Conservation (phyloP, 2,888 invertebrate genomes). For the Digitonthophagus gazella region DNA sequence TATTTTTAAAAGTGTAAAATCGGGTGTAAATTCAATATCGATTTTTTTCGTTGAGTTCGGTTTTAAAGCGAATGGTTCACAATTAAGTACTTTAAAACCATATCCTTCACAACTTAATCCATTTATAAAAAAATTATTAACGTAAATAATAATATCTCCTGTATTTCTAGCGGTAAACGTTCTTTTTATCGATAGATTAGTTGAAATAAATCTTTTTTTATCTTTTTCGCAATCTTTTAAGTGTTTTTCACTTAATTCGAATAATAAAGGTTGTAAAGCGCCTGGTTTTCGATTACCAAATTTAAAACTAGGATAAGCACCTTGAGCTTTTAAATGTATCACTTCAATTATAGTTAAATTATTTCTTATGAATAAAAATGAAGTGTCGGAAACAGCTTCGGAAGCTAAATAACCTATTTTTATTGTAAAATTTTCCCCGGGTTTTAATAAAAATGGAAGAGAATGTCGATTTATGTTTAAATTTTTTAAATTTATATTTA, state of each 20-base stretch:
- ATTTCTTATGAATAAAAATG: constrained; percentile 69
- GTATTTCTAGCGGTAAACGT: constrained; percentile 85
- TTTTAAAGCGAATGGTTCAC: constrained; percentile 65
- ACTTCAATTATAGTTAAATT: constrained; percentile 91
- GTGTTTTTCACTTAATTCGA: constrained; percentile 69
- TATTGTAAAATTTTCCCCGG: constrained; percentile 56
- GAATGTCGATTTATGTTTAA: constrained; percentile 52
- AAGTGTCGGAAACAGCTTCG: constrained; percentile 50
- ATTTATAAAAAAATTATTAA: constrained; percentile 67
- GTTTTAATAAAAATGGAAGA: constrained; percentile 58
- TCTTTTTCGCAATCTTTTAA: constrained; percentile 57
- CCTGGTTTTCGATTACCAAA: constrained; percentile 86
- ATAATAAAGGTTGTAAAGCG: constrained; percentile 69
- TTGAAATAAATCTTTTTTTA: constrained; percentile 49
- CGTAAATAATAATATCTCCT: constrained; percentile 82
- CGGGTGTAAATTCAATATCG: constrained; percentile 85
- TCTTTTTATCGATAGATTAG: constrained; percentile 72
- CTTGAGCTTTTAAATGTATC: constrained; percentile 77
- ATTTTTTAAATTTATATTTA: constrained; percentile 30
- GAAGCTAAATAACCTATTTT: constrained; percentile 54
- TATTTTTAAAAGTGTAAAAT: constrained; percentile 77
- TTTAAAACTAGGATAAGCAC: constrained; percentile 82
- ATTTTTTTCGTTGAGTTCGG: constrained; percentile 75
- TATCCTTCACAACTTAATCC: constrained; percentile 71
- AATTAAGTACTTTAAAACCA: constrained; percentile 72